Evolutionary conservation across 2,113 vertebrate species (phyloP).

Genomic region (Pelodiscus sinensis): DNA sequence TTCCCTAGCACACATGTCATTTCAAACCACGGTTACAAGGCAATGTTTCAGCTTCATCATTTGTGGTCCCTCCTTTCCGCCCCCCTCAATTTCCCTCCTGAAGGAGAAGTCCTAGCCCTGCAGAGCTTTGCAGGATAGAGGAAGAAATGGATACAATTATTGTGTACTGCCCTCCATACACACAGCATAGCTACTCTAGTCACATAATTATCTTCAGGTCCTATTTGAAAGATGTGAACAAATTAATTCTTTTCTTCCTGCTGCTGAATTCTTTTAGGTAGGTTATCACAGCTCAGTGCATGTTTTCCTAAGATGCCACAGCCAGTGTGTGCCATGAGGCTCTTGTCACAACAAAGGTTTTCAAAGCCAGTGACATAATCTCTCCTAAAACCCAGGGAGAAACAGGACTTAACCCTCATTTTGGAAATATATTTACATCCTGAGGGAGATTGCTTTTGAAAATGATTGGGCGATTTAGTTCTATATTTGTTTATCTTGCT

Average conservation of each 20-base stretch:
- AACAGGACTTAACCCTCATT: conserved; percentile 65
- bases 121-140: conserved; percentile 40
- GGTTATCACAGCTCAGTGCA: conserved; percentile 57
- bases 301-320: conserved; percentile 45
- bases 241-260: conserved; percentile 37
- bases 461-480: conserved; percentile 53
- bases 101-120: not conserved
- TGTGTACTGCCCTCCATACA: fast-evolving
- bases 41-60: conserved; percentile 63
- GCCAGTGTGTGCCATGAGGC: conserved; percentile 54
- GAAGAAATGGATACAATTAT: not conserved
- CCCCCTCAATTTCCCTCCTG: conserved; percentile 38
- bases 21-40: conserved; percentile 47
- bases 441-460: conserved; percentile 72
- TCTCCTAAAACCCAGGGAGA: conserved; percentile 65
- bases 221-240: conserved; percentile 23
- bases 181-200: not conserved
- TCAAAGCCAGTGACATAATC: conserved; percentile 66
- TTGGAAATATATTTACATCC: conserved; percentile 64
- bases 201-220: not conserved
- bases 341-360: conserved; percentile 68
- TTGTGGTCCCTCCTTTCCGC: conserved; percentile 45
- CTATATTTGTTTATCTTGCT: conserved; percentile 30
- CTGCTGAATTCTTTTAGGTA: conserved; percentile 50
- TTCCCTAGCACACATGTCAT: conserved; percentile 55